Base-by-base conservation (phyloP, 1,140 invertebrate species). In the Drosophila nebulosa region DNA sequence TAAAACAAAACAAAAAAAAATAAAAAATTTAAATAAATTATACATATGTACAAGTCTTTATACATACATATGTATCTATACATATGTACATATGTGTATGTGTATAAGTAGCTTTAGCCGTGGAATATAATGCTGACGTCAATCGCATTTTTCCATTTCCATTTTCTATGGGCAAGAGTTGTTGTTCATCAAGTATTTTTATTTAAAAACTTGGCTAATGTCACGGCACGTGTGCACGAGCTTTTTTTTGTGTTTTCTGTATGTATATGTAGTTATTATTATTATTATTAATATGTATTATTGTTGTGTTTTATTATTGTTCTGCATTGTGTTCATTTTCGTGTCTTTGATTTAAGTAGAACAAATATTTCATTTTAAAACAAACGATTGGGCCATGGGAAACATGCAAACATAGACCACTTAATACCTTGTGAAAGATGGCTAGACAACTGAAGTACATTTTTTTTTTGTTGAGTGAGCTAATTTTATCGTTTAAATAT, bases 61-160 rank as follows among this genome's bases (percentile, higher is more conserved):
- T 59, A 14, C 60, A 57, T 74, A 65, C 68, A 56, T 72, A 60
- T 68, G 67, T 85, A 86, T 86, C 69, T 84, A 56, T 52, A 50
- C 22, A n/a, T 84, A 56, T 52, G 50, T 27, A n/a, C 3, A 3
- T 72, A 63, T 67, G 65, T 67, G 67, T 85, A 79, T 85, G 80
- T 77, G 74, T 81, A 84, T 85, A 57, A 46, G 56, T 30, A 51
- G 72, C 61, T 88, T 69, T 72, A 88, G 78, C 83, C 74, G 65
- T 86, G 78, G 83, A 88, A 86, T 83, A 86, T 89, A 78, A 61
- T 79, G 83, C 83, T 88, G 83, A 88, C 83, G 83, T 88, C 83
- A 88, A 88, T 88, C 69, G 83, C 75, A 79, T 89, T 88, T 88
- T 88, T 88, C 78, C 78, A 84, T 78, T 78, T 79, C 70, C 72